Conservation (phyloP, 2,888 invertebrate species). For the Gymnocheta viridis region DNA sequence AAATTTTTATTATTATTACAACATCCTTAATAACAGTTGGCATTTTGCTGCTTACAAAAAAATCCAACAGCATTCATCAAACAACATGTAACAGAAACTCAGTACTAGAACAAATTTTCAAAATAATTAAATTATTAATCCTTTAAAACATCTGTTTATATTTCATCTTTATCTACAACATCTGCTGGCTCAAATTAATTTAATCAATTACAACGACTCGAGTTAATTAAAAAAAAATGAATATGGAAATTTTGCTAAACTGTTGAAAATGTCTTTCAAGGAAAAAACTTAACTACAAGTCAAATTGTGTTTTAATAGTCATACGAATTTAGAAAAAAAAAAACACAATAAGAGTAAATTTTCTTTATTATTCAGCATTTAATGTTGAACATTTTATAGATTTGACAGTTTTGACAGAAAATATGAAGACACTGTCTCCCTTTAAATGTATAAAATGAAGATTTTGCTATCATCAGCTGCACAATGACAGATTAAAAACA, state of each 20-base stretch:
- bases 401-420: not conserved
- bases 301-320: not conserved
- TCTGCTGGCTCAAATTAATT: not conserved
- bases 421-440: not conserved
- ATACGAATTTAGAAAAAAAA: not conserved
- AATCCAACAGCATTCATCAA: not conserved
- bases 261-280: not conserved
- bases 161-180: not conserved
- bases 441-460: not conserved
- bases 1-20: too few species aligned
- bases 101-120: not conserved
- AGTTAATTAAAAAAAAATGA: slow-evolving; percentile 32
- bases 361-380: not conserved
- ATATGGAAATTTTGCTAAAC: not conserved
- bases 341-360: not conserved
- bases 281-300: not conserved
- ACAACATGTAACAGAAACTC: too few species aligned
- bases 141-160: not conserved
- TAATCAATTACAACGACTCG: not conserved
- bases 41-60: not conserved
- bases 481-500: not conserved
- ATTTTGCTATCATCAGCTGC: slow-evolving; percentile 17
- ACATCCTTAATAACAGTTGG: not conserved
- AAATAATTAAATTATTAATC: slow-evolving; percentile 5
- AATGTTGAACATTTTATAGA: slow-evolving; percentile 22